A percentile compares a stretch with the other conserved stretches of the same genome.
Conservation (phyloP, 2,113 vertebrate species). For the Athene cunicularia region DNA sequence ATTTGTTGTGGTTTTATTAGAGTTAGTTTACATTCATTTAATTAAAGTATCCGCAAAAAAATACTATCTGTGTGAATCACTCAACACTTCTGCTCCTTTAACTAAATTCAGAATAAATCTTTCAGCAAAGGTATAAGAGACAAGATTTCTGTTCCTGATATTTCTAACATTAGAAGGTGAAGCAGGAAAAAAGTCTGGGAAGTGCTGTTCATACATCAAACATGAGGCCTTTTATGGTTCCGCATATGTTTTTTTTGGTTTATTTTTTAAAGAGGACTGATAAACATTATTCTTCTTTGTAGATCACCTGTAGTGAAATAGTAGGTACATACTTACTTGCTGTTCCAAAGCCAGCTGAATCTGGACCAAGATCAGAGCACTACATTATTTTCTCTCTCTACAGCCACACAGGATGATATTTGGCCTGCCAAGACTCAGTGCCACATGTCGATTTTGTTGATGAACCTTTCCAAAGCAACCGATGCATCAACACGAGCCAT, state of each 20-base stretch:
- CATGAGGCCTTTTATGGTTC: neutral
- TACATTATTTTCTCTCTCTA: neutral
- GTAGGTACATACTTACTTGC: neutral
- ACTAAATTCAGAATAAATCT: neutral
- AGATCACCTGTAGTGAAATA: neutral
- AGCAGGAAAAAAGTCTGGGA: neutral
- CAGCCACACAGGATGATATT: neutral
- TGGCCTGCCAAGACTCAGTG: neutral
- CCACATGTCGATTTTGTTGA: neutral
- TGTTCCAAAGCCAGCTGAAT: neutral
- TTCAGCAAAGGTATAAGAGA: neutral
- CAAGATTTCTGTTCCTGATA: neutral
- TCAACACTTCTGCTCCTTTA: neutral
- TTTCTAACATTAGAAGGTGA: neutral
- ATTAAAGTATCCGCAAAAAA: neutral
- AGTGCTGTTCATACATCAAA: neutral
- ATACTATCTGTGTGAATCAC: neutral
- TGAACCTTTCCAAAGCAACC: neutral
- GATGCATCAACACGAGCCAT: neutral
- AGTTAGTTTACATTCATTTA: neutral
- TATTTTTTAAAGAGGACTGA: neutral
- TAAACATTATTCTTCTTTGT: neutral
- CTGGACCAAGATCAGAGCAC: neutral
- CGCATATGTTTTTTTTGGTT: neutral
- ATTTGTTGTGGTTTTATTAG: neutral